Evolutionary conservation across 2,888 invertebrate genomes (phyloP), one percentile per base, ranked within the genome.

Genomic region (Drosophila histrio): DNA sequence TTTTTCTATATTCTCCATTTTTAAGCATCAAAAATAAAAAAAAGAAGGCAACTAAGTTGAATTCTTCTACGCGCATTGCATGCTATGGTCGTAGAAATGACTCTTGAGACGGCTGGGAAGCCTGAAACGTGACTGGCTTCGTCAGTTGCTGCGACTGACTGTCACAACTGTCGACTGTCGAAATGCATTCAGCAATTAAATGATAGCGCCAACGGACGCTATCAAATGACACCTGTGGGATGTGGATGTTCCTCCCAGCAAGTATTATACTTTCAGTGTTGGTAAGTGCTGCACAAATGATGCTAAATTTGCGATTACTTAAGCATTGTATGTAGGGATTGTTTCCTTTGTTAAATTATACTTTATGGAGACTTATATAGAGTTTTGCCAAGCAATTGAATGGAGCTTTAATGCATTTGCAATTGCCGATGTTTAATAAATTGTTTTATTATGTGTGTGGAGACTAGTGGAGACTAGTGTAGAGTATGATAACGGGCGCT

Each of bases 161-260:
- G 17, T 30, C 41, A 39, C 26, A 36, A 17, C 17, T 49, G 52
- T 15, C 34, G 39, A 17, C 38, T 53, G 52, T 58, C 43, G 64
- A 60, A 65, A 61, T 53, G 58, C 53, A 57, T 56, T 47, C 52
- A 44, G 64, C 74, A 69, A 47, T 59, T 72, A 70, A 39, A 75
- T 70, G 70, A 41, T 65, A 38, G 38, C 38, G 30, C 54, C 56
- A 59, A 34, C 15, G 19, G 43, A 41, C 41, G 28, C 15, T 26
- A 13, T 34, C 62, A 68, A 75, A 71, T 63, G 58, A 76, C 68
- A 72, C 60, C 58, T 68, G 60, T 53, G 72, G 50, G 65, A 54
- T n/a, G 58, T 36, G 38, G 22, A 32, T 15, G 15, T 36, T n/a
- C 7, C 17, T n/a, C 6, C 34, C 8, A 34, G 8, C 15, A 5